Evolutionary conservation across 2,888 invertebrate genomes (phyloP), one percentile per base, ranked within the genome.

Genomic region (Zaprionus lineosus): DNA sequence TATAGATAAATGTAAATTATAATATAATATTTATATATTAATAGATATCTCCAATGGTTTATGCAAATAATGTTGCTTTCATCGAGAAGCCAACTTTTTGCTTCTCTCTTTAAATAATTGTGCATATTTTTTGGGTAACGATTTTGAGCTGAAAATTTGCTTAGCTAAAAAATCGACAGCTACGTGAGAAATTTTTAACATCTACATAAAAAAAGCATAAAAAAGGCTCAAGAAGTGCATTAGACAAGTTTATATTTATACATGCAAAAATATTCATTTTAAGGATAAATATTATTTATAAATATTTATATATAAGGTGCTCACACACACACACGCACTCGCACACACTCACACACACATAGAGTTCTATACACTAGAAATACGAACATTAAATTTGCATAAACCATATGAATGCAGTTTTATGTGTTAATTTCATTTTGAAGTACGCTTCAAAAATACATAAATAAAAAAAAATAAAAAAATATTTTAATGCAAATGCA

Each of bases 41-140:
- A 51, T 21, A 56, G 52, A 33, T 46, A 6, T n/a, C n/a, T 73
- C 88, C 89, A 89, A 89, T 89, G 89, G 89, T 89, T 89, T 89
- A 89, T 89, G 89, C 89, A 89, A 89, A 84, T 86, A 84, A 79
- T 82, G 76, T 76, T 73, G 59, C 41, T 33, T 9, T 52, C 37
- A 14, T 55, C 53, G 40, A 64, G 67, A 48, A 66, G 52, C 34
- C 24, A 24, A 24, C 12, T 12, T 31, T 18, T 67, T 68, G 63
- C 50, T 52, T 31, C 44, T 50, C 7, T 19, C 5, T 36, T 68
- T 34, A 53, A 69, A 68, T 81, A 73, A 81, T 84, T 79, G 77
- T 88, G 89, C 87, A 87, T 87, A 87, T 87, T 87, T 86, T 87
- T 77, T 81, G 86, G n/a, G 86, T 74, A 69, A 68, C 83, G 76